Conservation (phyloP, 2,888 invertebrate species). For the Tetragonisca angustula region DNA sequence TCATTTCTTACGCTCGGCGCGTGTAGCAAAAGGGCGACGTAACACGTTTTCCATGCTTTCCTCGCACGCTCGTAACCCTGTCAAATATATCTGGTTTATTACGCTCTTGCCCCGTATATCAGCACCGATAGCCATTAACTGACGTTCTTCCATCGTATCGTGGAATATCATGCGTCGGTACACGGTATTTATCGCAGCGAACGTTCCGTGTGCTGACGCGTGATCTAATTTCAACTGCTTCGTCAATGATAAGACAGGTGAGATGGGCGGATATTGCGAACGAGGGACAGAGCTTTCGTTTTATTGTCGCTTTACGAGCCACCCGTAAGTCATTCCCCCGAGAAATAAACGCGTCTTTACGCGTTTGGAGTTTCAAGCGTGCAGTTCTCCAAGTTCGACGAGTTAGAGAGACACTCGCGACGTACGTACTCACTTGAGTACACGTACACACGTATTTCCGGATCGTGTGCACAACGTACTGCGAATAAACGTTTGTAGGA, state of each 20-base stretch:
- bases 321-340: background rate
- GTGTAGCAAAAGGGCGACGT: slow-evolving; percentile 13
- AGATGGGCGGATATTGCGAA: background rate
- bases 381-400: background rate
- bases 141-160: slow-evolving; percentile 10
- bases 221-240: background rate
- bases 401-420: too few species aligned
- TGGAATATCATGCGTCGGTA: slow-evolving; percentile 24
- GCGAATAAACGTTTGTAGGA: too few species aligned
- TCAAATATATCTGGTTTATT: slow-evolving; percentile 54
- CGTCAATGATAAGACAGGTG: background rate
- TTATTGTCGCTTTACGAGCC: background rate
- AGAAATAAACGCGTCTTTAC: background rate
- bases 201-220: background rate
- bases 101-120: slow-evolving; percentile 25
- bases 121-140: slow-evolving; percentile 45
- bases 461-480: too few species aligned
- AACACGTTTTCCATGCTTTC: slow-evolving; percentile 32
- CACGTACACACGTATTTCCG: too few species aligned
- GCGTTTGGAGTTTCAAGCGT: background rate
- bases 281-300: background rate
- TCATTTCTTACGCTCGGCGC: slow-evolving; percentile 24
- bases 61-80: slow-evolving; percentile 48
- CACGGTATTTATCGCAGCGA: background rate
- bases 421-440: too few species aligned